These are phyloP conservation scores for Melanotus villosus DNA, from an alignment of 2,888 invertebrate genomes.

Conservation along the genomic window DNA sequence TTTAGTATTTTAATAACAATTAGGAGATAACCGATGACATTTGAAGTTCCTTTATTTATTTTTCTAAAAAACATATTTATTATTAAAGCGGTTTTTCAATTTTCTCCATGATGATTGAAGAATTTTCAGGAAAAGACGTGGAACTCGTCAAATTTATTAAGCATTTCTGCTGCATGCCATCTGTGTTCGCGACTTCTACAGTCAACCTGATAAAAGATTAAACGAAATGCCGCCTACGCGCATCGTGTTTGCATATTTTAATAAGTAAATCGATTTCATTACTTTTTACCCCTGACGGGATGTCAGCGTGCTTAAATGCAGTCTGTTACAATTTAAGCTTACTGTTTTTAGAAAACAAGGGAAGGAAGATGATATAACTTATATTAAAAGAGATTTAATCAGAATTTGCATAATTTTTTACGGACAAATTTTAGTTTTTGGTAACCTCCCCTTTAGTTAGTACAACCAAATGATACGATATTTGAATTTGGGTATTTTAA, in stretches of 20 bases:
- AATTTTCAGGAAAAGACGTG: slow-evolving; percentile 4
- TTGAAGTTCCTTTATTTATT: too few species aligned
- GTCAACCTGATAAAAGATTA: slow-evolving; percentile 54
- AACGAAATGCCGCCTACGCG: slow-evolving; percentile 44
- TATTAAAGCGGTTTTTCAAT: background rate
- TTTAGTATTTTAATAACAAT: too few species aligned
- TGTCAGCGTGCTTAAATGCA: slow-evolving; percentile 16
- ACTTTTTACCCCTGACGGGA: slow-evolving; percentile 48
- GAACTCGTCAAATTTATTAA: slow-evolving; percentile 61
- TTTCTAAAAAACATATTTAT: too few species aligned
- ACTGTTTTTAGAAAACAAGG: slow-evolving; percentile 4
- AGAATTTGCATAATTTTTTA: too few species aligned
- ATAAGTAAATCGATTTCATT: slow-evolving; percentile 53
- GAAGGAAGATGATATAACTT: too few species aligned
- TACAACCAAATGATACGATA: too few species aligned
- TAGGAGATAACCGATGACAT: too few species aligned
- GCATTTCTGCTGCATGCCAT: slow-evolving; percentile 60
- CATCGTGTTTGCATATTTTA: slow-evolving; percentile 52
- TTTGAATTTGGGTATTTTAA: too few species aligned
- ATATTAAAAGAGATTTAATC: background rate
- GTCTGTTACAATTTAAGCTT: slow-evolving; percentile 1
- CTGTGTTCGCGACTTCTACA: slow-evolving; percentile 55
- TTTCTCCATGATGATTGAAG: background rate
- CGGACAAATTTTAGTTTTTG: too few species aligned
- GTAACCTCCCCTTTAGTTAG: too few species aligned